Evolutionary conservation across 1,140 invertebrate genomes (phyloP).

Genomic region (Drosophila chauvacae): DNA sequence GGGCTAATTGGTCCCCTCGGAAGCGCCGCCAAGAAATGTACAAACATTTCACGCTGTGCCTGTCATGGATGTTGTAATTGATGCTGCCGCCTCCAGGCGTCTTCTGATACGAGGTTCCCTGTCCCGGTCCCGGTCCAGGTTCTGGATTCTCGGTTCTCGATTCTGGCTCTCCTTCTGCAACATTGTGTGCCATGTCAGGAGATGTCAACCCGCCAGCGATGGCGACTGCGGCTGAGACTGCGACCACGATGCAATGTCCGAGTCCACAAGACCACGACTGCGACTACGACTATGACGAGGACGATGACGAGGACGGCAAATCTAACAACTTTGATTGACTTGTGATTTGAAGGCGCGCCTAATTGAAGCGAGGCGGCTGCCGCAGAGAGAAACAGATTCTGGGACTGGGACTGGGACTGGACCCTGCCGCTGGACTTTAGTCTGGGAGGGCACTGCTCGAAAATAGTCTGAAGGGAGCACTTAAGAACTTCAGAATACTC

Average conservation of each 20-base stretch:
- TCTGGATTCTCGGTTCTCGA: slow-evolving; percentile 3
- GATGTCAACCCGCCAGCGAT: slow-evolving; percentile 62
- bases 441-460: slow-evolving; percentile 30
- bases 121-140: not conserved
- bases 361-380: slow-evolving; percentile 71
- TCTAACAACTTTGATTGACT: slow-evolving; percentile 82
- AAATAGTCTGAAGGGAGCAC: slow-evolving; percentile 4
- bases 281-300: slow-evolving; percentile 22
- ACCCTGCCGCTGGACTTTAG: slow-evolving; percentile 22
- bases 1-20: slow-evolving; percentile 79
- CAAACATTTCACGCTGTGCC: slow-evolving; percentile 81
- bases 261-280: slow-evolving; percentile 19
- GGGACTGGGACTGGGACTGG: slow-evolving; percentile 24
- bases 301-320: slow-evolving; percentile 61
- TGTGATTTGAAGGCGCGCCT: slow-evolving; percentile 81
- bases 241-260: slow-evolving; percentile 33
- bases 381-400: slow-evolving; percentile 43
- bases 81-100: slow-evolving; percentile 67
- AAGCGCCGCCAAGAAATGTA: slow-evolving; percentile 79
- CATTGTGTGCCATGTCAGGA: slow-evolving; percentile 72
- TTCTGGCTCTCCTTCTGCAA: slow-evolving; percentile 26
- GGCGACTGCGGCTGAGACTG: slow-evolving; percentile 31
- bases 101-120: slow-evolving; percentile 6
- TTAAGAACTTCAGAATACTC: not conserved
- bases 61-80: slow-evolving; percentile 82